These are phyloP conservation scores for Dryoscopus gambensis DNA, from an alignment of 2,113 vertebrate genomes.

Conservation along the genomic window DNA sequence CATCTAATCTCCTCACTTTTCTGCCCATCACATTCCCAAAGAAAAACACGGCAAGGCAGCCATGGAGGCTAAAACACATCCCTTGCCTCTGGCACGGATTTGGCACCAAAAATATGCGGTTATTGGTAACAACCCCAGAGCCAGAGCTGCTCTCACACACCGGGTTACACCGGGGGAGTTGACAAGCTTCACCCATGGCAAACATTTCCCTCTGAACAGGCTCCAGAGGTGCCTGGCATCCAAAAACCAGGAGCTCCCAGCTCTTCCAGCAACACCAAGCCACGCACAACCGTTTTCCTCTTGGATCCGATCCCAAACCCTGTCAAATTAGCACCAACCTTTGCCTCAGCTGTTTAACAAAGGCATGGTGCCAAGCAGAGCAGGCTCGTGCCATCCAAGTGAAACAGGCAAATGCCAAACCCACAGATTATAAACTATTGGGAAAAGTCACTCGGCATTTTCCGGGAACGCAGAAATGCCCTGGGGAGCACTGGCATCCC, in stretches of 20 bases:
- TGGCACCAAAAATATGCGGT: neutral
- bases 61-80: neutral
- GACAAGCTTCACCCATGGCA: neutral
- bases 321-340: neutral
- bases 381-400: neutral
- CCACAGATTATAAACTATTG: neutral
- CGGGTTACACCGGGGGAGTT: neutral
- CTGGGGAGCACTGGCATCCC: neutral
- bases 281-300: fast-evolving
- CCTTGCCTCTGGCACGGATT: neutral
- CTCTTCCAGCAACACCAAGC: neutral
- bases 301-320: neutral
- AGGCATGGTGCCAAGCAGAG: neutral
- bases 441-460: neutral
- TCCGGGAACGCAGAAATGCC: neutral
- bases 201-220: neutral
- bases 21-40: neutral
- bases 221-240: neutral
- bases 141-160: neutral
- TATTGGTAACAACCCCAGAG: neutral
- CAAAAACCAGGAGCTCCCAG: neutral
- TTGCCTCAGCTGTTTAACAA: neutral
- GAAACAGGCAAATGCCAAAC: neutral
- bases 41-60: neutral
- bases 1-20: neutral